phyloP scores from a whole-genome alignment of 2,888 invertebrate species.

The Piscicola geometra region DNA sequence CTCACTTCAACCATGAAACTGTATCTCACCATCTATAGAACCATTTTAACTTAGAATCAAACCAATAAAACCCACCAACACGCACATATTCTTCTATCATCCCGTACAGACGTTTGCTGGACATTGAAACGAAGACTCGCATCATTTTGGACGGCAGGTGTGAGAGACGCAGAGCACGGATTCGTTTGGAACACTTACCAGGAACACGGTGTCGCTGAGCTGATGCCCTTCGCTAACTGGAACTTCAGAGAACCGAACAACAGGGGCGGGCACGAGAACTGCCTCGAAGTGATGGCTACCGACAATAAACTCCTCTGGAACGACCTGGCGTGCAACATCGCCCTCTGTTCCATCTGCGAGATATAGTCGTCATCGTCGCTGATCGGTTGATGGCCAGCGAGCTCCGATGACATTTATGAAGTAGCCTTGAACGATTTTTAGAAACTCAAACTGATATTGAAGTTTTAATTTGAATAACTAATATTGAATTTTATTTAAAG shows the following conservation, averaged over 20 bases:
- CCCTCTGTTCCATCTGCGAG: conserved; percentile 8
- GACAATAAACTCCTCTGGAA: background rate
- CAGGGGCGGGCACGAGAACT: background rate
- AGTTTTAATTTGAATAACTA: too few species aligned
- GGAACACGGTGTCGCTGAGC: background rate
- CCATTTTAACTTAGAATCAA: too few species aligned
- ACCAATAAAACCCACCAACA: too few species aligned
- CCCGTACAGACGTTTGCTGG: background rate
- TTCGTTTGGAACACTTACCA: background rate
- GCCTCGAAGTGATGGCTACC: background rate
- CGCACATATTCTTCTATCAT: too few species aligned
- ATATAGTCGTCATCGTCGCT: background rate
- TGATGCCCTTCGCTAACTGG: background rate
- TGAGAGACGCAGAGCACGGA: background rate
- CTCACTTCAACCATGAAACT: too few species aligned
- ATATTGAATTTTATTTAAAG: too few species aligned
- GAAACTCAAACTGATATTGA: too few species aligned
- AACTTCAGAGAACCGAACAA: background rate
- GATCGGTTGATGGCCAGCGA: background rate
- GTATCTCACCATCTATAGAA: too few species aligned
- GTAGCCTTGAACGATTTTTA: too few species aligned
- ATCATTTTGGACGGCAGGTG: background rate
- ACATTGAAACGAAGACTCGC: background rate
- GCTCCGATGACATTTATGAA: too few species aligned
- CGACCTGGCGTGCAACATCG: background rate